Base-by-base conservation (phyloP, 1,140 invertebrate species). In the Dendroctonus valens region DNA sequence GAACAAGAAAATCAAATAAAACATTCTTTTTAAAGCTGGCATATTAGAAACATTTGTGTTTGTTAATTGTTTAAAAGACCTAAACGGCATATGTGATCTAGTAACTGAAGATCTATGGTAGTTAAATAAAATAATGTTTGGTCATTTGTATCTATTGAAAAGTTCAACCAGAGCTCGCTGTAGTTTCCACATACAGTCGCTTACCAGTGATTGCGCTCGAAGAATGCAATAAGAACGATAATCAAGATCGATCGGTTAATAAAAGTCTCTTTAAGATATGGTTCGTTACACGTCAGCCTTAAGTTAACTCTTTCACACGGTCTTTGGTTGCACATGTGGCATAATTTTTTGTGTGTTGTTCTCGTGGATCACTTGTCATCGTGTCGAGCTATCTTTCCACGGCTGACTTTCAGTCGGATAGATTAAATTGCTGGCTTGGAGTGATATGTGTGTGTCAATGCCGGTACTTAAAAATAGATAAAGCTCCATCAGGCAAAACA, bases 271-370 rank as follows among this genome's bases (percentile, higher is more conserved):
- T 41, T 59, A 26, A 54, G 64, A 61, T 58, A 70, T 59, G 65
- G 53, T 59, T 55, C 65, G 60, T 70, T 70, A 64, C 37, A 57
- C 61, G 62, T 69, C 70, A 69, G 67, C 44, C n/a, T 8, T 70
- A 65, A 68, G 58, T 65, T 42, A 74, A 73, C 68, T 73, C 72
- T 74, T 75, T 75, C 73, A 74, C 74, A 73, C 74, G 72, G 64
- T 73, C 59, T 61, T 60, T 52, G 60, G 39, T 69, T 60, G 69
- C 69, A 72, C 69, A 71, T 71, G 70, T 65, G 60, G 65, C 61
- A 48, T 73, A 60, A 73, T 74, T 75, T 70, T 69, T 69, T 69
- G 46, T 66, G 26, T 11, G 48, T 61, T 61, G 49, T 61, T 61
- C 57, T 65, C 44, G 39, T 72, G 41, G 26, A 42, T 59, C 57